These are phyloP conservation scores for Synanthedon andrenaeformis DNA, from an alignment of 2,888 invertebrate species.

Conservation along the genomic window DNA sequence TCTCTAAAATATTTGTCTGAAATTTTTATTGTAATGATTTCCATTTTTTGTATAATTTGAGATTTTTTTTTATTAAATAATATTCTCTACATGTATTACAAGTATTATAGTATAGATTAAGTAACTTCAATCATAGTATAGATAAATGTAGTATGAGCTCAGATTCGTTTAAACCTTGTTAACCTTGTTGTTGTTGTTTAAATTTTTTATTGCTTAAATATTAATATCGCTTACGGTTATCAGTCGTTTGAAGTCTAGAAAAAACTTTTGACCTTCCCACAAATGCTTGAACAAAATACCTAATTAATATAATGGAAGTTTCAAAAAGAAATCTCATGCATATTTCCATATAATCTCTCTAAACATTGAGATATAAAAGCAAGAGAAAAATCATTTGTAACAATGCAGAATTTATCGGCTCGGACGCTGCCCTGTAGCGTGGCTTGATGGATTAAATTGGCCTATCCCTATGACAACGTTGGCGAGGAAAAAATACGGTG, in stretches of 20 bases:
- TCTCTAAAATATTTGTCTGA: too few relatives aligned
- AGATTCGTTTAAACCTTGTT: too few relatives aligned
- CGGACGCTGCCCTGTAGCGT: constrained; percentile 45
- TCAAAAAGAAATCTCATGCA: background rate
- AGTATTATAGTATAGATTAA: too few relatives aligned
- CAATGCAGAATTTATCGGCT: constrained; percentile 66
- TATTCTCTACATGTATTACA: too few relatives aligned
- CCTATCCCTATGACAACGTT: constrained; percentile 69
- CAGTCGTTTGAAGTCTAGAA: background rate
- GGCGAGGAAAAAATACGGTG: constrained; percentile 65
- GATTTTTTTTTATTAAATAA: too few relatives aligned
- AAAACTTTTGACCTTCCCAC: too few relatives aligned
- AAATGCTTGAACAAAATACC: background rate
- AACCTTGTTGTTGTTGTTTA: too few relatives aligned
- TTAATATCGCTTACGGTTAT: background rate
- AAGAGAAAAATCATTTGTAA: constrained; percentile 60
- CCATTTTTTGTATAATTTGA: too few relatives aligned
- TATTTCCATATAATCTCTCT: constrained; percentile 32
- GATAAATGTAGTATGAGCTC: too few relatives aligned
- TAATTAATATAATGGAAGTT: background rate
- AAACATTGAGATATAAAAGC: constrained; percentile 44
- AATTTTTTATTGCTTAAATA: too few relatives aligned
- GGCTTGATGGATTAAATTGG: constrained; percentile 72
- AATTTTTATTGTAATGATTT: too few relatives aligned
- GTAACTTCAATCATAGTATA: too few relatives aligned